A percentile compares a stretch with the other conserved stretches of the same genome.
Conservation (phyloP, 2,113 vertebrate genomes). For the Phoxinus phoxinus region DNA sequence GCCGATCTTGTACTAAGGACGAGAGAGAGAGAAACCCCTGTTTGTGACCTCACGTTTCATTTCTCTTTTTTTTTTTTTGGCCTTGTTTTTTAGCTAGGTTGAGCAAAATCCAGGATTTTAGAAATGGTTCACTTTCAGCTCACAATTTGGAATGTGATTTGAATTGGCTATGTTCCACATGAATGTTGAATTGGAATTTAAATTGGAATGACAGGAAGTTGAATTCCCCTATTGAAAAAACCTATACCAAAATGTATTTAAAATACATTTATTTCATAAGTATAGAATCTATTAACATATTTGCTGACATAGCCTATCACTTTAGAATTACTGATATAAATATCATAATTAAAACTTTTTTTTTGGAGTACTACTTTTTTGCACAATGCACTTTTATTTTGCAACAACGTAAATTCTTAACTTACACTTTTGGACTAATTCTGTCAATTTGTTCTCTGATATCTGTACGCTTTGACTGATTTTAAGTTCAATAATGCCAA, state of each 20-base stretch:
- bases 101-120: background rate
- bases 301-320: no score
- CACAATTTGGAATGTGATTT: background rate
- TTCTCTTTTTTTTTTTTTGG: background rate
- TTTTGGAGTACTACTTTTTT: no score
- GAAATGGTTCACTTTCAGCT: background rate
- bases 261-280: no score
- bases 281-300: no score
- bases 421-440: background rate
- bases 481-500: no score
- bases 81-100: background rate
- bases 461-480: no score
- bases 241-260: no score
- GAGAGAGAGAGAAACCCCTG: background rate
- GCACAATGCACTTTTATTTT: background rate
- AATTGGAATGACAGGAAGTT: background rate
- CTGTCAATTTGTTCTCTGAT: background rate
- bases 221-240: background rate
- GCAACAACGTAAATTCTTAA: background rate
- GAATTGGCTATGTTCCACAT: background rate
- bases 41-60: constrained; percentile 6
- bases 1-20: constrained; percentile 82
- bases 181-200: background rate
- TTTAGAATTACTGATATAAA: no score
- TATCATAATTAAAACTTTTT: no score